Evolutionary conservation across 2,797 vertebrate species (phyloP), one percentile per base, ranked within the genome.

Genomic region (Epinephelus malabaricus): DNA sequence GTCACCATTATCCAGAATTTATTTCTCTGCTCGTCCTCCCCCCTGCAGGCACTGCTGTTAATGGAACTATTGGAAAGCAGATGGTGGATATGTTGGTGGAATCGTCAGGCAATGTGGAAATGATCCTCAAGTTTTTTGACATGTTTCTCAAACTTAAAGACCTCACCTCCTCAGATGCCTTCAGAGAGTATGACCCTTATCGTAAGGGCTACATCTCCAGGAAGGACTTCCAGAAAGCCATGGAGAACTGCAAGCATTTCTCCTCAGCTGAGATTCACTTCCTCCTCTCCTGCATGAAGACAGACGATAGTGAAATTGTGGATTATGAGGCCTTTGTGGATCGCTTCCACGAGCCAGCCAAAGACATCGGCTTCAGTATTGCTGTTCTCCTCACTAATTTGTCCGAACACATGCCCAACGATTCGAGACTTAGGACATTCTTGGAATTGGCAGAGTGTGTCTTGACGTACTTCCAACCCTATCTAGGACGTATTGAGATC

Each of bases 81-180:
- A 99, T 99, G 98, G 97, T 99, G 0, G 98, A 99, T 76, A 99
- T 99, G 98, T 93, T 99, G 71, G 97, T 99, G 87, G 98, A 99
- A 73, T 99, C 98, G 0, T 97, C 98, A 3, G 95, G 95, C 88
- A 99, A 98, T 0, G 97, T 99, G 50, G 97, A 98, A 87, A 98
- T 97, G 97, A 98, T 99, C 86, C 96, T 99, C 51, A 97, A 96
- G 68, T 99, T 98, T 92, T 99, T 99, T 53, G 97, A 99, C 87
- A 99, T 97, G 97, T 99, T 99, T 89, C 94, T 99, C 75, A 99
- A 99, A 86, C 94, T 99, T 4, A 98, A 99, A 92, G 97, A 97
- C 91, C 91, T 99, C 73, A 98, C 97, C 0, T 97, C 96, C 0
- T 98, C 97, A 0, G 97, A 98, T 30, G 83, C 95, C 13, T 99